These are phyloP conservation scores for Sylvia atricapilla DNA, from an alignment of 2,113 vertebrate genomes.

Conservation along the genomic window DNA sequence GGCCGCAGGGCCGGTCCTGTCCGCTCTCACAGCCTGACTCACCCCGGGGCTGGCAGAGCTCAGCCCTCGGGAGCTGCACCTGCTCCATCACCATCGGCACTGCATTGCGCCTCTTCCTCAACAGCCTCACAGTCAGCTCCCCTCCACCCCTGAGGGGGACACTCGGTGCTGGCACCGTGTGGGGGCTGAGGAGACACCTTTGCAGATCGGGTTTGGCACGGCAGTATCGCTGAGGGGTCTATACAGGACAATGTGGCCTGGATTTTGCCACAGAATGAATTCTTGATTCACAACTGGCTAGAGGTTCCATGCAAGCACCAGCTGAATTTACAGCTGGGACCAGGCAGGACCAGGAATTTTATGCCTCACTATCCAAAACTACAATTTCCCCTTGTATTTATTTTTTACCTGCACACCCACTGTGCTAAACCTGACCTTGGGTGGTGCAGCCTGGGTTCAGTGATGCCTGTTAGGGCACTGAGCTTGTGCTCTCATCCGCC, in stretches of 20 bases:
- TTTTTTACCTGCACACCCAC: background rate
- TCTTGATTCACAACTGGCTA: background rate
- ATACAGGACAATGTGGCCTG: fast-evolving
- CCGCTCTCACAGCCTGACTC: background rate
- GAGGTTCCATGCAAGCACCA: fast-evolving
- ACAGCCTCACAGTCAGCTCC: background rate
- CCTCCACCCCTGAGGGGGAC: fast-evolving
- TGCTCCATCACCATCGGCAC: background rate
- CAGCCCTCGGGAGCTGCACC: background rate
- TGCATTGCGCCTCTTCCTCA: background rate
- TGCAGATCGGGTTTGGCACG: fast-evolving
- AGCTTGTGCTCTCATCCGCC: fast-evolving
- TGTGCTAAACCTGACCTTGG: background rate
- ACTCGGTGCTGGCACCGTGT: fast-evolving
- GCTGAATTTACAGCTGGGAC: background rate
- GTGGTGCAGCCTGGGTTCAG: background rate
- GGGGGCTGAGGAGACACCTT: background rate
- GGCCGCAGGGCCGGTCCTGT: background rate
- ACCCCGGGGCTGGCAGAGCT: background rate
- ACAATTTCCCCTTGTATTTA: background rate
- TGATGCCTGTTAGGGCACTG: fast-evolving
- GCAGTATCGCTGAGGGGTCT: background rate
- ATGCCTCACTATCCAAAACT: background rate
- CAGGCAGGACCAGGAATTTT: background rate
- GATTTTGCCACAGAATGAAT: background rate